A percentile compares a stretch with the other conserved stretches of the same genome.
These are phyloP conservation scores for Lepus timidus DNA, from an alignment of 2,113 vertebrate genomes.

Conservation along the genomic window DNA sequence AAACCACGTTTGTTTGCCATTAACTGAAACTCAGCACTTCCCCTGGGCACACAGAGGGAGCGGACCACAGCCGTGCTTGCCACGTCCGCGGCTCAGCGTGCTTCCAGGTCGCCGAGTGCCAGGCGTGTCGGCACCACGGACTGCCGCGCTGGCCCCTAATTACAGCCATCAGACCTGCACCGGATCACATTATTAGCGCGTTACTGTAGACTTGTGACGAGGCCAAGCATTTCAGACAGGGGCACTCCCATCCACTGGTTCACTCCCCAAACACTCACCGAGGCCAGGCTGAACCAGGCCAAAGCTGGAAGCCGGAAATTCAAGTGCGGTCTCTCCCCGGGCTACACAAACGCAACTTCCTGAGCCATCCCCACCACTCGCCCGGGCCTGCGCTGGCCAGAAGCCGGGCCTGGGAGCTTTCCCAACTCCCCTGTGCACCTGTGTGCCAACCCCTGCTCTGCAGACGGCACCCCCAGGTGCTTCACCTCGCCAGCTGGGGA, in stretches of 20 bases:
- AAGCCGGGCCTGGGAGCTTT: background rate
- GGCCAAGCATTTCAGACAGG: background rate
- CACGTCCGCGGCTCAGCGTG: background rate
- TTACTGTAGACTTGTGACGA: background rate
- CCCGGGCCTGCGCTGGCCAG: no score
- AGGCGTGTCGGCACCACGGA: background rate
- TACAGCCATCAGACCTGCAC: background rate
- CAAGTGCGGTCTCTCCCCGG: no score
- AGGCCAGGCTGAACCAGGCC: no score
- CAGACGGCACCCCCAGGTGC: background rate
- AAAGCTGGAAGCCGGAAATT: no score
- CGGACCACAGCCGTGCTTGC: background rate
- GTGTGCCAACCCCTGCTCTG: background rate
- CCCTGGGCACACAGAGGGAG: background rate
- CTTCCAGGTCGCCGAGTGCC: background rate
- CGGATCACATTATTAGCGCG: background rate
- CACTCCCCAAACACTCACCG: no score
- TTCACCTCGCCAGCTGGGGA: background rate
- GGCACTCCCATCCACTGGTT: no score
- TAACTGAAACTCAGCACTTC: background rate
- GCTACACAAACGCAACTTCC: no score
- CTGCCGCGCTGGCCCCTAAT: background rate
- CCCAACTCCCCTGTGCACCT: background rate
- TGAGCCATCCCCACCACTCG: no score
- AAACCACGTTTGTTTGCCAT: background rate